Evolutionary conservation across 2,888 invertebrate species (phyloP), one percentile per base, ranked within the genome.

Genomic region (Drosophila setosimentum): DNA sequence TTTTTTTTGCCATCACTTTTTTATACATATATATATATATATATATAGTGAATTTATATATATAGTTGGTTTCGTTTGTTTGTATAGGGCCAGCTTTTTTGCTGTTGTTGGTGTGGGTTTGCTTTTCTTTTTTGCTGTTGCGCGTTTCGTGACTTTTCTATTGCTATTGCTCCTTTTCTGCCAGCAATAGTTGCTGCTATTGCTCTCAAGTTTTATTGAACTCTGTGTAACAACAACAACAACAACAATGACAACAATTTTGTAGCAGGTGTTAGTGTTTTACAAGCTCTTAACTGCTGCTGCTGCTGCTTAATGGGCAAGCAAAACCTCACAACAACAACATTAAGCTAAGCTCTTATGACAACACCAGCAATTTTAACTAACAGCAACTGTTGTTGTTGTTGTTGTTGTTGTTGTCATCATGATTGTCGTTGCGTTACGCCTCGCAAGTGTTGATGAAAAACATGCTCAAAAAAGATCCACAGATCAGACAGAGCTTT

Each of bases 251-350:
- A n/a, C 61, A 73, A 32, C 48, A 58, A 50, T 71, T 61, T 81
- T 89, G 84, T 81, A 73, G 89, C 84, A 85, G 89, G 84, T 85
- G 89, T 81, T 79, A 66, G 79, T 85, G 89, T 83, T 89, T 89
- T 87, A 85, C 84, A 85, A 89, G 87, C 89, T 83, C 89, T 88
- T 84, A 84, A 84, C 83, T 88, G 89, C 83, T 68, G 73, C 87
- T 57, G 77, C 82, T 64, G 88, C 83, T 70, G 71, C 84, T 70
- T 89, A 87, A 85, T 89, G 72, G 73, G 65, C 70, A 78, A 74
- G 50, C 71, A 68, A 32, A 67, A 58, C 10, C 68, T 54, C 59
- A 33, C 63, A 55, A n/a, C 63, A 62, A 45, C 48, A 61, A 50
- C 37, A n/a, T 30, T 30, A 35, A 37, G n/a, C 37, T 37, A 13